Conservation (phyloP, 1,140 invertebrate genomes). For the Ephestia elutella region DNA sequence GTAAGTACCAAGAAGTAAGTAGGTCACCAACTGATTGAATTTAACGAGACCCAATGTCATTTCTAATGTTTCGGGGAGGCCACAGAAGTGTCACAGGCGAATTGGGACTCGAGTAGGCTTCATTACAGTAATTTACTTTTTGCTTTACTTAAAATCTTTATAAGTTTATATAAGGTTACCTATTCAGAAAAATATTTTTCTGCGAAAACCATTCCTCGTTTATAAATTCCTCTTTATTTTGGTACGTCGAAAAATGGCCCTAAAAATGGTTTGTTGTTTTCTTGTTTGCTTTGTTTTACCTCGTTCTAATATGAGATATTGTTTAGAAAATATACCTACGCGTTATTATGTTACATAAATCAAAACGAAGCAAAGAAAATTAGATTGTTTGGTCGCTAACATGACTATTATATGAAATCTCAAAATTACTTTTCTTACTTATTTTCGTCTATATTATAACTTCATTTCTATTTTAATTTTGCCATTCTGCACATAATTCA, state of each 20-base stretch:
- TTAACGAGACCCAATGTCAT: conserved; percentile 51
- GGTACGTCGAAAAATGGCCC: not conserved
- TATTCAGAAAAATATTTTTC: not conserved
- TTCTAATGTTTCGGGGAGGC: conserved; percentile 54
- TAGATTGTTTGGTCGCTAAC: not conserved
- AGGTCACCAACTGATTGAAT: conserved; percentile 37
- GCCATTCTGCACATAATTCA: no score
- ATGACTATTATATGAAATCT: no score
- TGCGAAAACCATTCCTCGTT: not conserved
- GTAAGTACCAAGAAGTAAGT: conserved; percentile 11
- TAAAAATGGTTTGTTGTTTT: not conserved
- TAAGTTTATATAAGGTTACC: not conserved
- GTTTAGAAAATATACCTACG: not conserved
- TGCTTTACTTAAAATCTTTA: no score
- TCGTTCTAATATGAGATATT: conserved; percentile 13
- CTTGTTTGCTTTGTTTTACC: conserved; percentile 22
- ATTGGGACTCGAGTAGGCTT: conserved; percentile 44
- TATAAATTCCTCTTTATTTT: not conserved
- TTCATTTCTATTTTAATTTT: no score
- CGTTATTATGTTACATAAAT: not conserved
- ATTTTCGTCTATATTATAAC: no score
- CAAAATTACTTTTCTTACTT: no score
- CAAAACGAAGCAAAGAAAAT: not conserved
- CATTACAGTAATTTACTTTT: conserved; percentile 20
- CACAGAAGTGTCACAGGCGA: conserved; percentile 51